Conservation (phyloP, 2,113 vertebrate genomes). For the Alosa alosa region DNA sequence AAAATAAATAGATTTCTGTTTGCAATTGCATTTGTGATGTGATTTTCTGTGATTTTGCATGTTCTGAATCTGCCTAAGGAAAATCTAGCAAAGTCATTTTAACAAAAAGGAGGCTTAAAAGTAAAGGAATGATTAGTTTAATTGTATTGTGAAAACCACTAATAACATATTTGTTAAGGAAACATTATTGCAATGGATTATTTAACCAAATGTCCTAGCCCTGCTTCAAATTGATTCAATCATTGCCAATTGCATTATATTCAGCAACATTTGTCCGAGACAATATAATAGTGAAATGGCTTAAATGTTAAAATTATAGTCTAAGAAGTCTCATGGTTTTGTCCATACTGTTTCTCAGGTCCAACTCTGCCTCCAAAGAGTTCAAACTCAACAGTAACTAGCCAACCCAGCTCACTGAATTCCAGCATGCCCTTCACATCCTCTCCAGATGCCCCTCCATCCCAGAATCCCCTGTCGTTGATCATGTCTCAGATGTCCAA, state of each 20-base stretch:
- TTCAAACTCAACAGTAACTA: conserved; percentile 80
- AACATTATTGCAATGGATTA: no score
- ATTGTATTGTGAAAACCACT: no score
- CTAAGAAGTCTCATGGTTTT: not conserved
- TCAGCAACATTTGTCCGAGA: no score
- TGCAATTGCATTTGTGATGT: not conserved
- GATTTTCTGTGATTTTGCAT: not conserved
- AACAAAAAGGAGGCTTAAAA: not conserved
- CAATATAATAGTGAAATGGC: not conserved
- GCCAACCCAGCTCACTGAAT: conserved; percentile 60
- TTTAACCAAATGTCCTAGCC: no score
- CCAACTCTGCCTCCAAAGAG: conserved; percentile 77
- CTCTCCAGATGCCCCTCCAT: conserved; percentile 81
- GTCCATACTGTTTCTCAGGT: conserved; percentile 55
- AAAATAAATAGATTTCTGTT: no score
- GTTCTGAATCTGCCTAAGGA: not conserved
- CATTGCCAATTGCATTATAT: no score
- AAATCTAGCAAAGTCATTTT: not conserved
- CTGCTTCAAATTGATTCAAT: no score
- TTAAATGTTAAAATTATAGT: not conserved
- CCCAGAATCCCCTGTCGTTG: conserved; percentile 93
- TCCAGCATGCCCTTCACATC: conserved; percentile 83
- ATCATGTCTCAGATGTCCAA: conserved; percentile 99
- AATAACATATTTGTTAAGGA: no score
- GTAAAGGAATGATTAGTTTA: no score